Conservation (phyloP, 2,797 vertebrate species). For the Artibeus jamaicensis region DNA sequence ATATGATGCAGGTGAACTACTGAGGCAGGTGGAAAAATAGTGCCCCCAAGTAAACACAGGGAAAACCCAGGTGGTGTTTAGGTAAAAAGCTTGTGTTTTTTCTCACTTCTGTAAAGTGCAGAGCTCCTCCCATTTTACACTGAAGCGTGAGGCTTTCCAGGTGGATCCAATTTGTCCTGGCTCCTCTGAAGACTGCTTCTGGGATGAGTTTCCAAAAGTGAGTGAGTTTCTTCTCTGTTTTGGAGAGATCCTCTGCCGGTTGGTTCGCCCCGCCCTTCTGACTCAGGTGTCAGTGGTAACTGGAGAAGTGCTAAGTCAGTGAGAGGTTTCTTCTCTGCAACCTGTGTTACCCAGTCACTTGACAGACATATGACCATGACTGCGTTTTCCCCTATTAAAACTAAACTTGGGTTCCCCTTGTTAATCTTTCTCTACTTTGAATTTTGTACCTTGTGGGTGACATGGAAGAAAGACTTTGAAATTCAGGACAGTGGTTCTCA, state of each 20-base stretch:
- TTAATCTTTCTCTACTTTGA: not conserved
- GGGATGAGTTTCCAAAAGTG: not conserved
- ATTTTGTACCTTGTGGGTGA: not conserved
- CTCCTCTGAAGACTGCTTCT: not conserved
- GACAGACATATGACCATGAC: not conserved
- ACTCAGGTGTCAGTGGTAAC: not conserved
- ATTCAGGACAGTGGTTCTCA: not conserved
- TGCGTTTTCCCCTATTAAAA: not conserved
- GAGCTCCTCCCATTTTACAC: not conserved
- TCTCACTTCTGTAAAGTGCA: not conserved
- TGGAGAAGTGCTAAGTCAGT: not conserved
- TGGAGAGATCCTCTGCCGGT: not conserved
- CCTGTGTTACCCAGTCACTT: not conserved
- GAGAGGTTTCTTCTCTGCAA: not conserved
- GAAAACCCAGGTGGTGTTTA: not conserved
- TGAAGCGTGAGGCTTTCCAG: not conserved
- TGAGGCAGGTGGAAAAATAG: not conserved
- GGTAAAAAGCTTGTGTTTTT: not conserved
- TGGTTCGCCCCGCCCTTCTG: not conserved
- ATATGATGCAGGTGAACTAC: not conserved
- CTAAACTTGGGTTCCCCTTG: not conserved
- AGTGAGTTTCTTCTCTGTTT: not conserved
- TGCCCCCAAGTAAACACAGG: not conserved
- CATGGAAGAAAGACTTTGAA: not conserved
- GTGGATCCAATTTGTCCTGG: not conserved